Percentiles rank a stretch among this genome's conserved stretches.
phyloP scores from a whole-genome alignment of 2,113 vertebrate genomes.

The Ameiurus melas region DNA sequence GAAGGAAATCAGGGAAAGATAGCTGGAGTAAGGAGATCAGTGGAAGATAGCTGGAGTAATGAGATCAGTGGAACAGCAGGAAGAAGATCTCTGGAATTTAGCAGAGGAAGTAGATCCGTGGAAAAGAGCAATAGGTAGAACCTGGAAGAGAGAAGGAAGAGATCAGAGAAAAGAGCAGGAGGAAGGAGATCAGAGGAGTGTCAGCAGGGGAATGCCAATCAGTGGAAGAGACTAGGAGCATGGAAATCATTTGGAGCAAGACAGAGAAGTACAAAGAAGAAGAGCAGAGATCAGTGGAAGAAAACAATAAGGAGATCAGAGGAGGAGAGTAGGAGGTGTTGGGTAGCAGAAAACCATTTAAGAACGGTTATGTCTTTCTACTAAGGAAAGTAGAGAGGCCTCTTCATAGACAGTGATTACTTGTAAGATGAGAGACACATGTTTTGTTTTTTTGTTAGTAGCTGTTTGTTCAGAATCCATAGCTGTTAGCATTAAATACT shows the following conservation, averaged over 20 bases:
- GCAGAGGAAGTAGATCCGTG: not conserved
- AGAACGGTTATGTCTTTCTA: not conserved
- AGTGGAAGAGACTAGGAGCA: not conserved
- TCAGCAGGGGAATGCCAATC: not conserved
- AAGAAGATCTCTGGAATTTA: not conserved
- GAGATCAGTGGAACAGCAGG: not conserved
- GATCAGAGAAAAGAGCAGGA: not conserved
- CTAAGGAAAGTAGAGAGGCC: not conserved
- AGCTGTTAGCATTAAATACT: too few relatives aligned
- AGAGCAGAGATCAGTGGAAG: not conserved
- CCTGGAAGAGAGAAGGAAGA: not conserved
- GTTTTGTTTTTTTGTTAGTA: not conserved
- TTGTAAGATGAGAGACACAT: not conserved
- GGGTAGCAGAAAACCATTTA: not conserved
- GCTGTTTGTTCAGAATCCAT: not conserved
- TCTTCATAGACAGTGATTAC: not conserved
- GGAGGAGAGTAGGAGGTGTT: not conserved
- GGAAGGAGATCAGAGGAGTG: not conserved
- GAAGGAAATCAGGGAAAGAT: not conserved
- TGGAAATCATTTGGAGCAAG: not conserved
- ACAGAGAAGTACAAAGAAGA: not conserved
- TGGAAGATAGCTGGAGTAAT: not conserved
- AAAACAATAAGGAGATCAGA: not conserved
- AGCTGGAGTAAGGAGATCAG: not conserved
- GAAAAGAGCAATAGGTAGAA: not conserved